Percentiles rank a stretch among this genome's conserved stretches.
phyloP scores from a whole-genome alignment of 37 sponge, comb jelly and placozoan genomes.

The Ephydatia muelleri region DNA sequence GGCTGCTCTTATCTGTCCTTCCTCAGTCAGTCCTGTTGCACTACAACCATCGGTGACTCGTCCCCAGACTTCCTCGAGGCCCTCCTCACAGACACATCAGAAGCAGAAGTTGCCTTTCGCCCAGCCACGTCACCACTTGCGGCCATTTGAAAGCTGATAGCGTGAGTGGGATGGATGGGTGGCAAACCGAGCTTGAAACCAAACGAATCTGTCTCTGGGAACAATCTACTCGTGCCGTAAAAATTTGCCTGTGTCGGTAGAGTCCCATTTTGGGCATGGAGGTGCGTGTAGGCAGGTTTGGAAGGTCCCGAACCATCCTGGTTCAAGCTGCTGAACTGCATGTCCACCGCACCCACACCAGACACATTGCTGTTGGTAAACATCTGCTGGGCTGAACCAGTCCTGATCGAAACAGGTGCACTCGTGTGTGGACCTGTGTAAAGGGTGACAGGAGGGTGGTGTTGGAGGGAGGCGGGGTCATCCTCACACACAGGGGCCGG shows the following conservation, averaged over 20 bases:
- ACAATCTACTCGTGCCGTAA: conserved; percentile 48
- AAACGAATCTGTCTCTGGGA: conserved; percentile 42
- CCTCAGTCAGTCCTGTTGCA: background rate
- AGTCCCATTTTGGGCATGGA: conserved; percentile 32
- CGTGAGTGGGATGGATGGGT: background rate
- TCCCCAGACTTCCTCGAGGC: background rate
- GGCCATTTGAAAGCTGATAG: background rate
- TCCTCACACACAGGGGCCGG: background rate
- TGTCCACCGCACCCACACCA: no score
- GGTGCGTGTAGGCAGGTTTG: background rate
- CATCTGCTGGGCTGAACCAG: background rate
- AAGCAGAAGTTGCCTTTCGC: background rate
- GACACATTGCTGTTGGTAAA: background rate
- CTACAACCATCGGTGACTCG: background rate
- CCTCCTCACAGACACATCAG: background rate
- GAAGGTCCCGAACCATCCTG: background rate
- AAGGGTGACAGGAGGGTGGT: conserved; percentile 13
- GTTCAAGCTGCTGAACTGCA: background rate
- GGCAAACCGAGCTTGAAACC: conserved; percentile 43
- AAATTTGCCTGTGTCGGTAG: conserved; percentile 21
- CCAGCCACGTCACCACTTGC: background rate
- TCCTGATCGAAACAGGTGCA: background rate
- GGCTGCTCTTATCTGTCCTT: background rate
- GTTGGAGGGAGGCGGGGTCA: background rate
- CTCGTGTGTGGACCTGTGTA: background rate